These are phyloP conservation scores for Troglohyphantes excavatus DNA, from an alignment of 2,888 invertebrate species.

Conservation along the genomic window DNA sequence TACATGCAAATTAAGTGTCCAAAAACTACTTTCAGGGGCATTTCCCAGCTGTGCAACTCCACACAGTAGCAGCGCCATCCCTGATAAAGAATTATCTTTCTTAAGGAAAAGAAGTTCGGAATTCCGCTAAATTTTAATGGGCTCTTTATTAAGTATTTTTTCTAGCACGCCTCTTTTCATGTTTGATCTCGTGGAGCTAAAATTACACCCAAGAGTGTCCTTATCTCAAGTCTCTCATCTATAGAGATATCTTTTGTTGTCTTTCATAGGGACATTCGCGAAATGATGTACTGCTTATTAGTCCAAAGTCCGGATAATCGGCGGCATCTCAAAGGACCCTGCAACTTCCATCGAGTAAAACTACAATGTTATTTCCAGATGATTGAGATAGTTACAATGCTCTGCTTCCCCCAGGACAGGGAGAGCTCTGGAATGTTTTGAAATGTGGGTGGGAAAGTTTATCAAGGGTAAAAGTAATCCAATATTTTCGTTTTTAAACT, in stretches of 20 bases:
- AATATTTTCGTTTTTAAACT: too few relatives aligned
- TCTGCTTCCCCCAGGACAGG: constrained; percentile 20
- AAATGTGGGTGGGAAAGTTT: background rate
- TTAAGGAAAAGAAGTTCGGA: constrained; percentile 49
- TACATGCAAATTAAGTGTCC: constrained; percentile 59
- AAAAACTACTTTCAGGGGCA: constrained; percentile 55
- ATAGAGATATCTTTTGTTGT: constrained; percentile 56
- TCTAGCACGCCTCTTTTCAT: constrained; percentile 23
- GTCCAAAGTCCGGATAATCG: constrained; percentile 27
- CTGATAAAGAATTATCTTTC: constrained; percentile 68
- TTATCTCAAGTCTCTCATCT: constrained; percentile 58
- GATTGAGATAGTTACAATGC: constrained; percentile 13
- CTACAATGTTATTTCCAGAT: constrained; percentile 19
- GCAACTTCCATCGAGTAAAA: constrained; percentile 4
- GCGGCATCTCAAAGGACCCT: background rate
- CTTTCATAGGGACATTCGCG: constrained; percentile 52
- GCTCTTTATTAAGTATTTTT: constrained; percentile 69
- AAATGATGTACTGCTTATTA: constrained; percentile 50
- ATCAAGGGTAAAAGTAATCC: too few relatives aligned
- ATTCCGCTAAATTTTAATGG: constrained; percentile 74
- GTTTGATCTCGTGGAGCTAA: constrained; percentile 58
- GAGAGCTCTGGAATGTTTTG: background rate
- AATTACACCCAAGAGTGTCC: constrained; percentile 69
- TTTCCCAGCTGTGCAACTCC: constrained; percentile 36
- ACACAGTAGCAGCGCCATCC: constrained; percentile 21